A percentile compares a stretch with the other conserved stretches of the same genome.
These are phyloP conservation scores for Dipus sagitta DNA, from an alignment of 2,797 vertebrate genomes.

Conservation along the genomic window DNA sequence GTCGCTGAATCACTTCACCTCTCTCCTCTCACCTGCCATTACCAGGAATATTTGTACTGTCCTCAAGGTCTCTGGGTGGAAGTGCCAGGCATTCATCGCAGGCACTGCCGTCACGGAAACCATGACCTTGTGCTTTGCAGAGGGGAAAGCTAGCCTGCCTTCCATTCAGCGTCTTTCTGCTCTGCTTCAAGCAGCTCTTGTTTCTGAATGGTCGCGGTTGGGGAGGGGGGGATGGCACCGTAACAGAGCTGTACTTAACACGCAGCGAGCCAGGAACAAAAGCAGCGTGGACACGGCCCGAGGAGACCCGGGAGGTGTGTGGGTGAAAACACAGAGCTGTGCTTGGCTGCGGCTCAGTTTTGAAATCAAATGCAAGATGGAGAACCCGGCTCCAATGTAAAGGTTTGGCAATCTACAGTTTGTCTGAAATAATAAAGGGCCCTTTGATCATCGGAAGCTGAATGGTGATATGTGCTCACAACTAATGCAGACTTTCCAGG, in stretches of 20 bases:
- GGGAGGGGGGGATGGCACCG: constrained; percentile 47
- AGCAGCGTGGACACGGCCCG: constrained; percentile 21
- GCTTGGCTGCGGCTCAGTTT: constrained; percentile 55
- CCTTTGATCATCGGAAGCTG: constrained; percentile 39
- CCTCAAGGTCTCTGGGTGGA: constrained; percentile 61
- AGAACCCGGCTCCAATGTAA: constrained; percentile 58
- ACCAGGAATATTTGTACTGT: constrained; percentile 54
- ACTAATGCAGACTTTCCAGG: constrained; percentile 7
- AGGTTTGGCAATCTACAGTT: constrained; percentile 49
- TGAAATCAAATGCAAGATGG: constrained; percentile 74
- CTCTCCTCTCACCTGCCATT: constrained; percentile 59
- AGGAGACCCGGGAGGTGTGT: constrained; percentile 65
- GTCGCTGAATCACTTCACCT: background rate
- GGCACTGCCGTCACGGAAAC: constrained; percentile 40
- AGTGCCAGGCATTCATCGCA: constrained; percentile 59
- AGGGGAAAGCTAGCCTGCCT: constrained; percentile 24
- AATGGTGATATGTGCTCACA: constrained; percentile 29
- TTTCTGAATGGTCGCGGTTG: constrained; percentile 48
- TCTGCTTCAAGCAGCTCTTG: constrained; percentile 70
- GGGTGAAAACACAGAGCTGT: constrained; percentile 72
- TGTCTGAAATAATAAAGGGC: constrained; percentile 26
- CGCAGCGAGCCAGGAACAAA: constrained; percentile 80
- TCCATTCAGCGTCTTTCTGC: constrained; percentile 60
- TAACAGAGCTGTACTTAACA: constrained; percentile 72
- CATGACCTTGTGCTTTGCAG: background rate